These are phyloP conservation scores for Agrochola lychnidis DNA, from an alignment of 2,888 invertebrate genomes.

Conservation along the genomic window DNA sequence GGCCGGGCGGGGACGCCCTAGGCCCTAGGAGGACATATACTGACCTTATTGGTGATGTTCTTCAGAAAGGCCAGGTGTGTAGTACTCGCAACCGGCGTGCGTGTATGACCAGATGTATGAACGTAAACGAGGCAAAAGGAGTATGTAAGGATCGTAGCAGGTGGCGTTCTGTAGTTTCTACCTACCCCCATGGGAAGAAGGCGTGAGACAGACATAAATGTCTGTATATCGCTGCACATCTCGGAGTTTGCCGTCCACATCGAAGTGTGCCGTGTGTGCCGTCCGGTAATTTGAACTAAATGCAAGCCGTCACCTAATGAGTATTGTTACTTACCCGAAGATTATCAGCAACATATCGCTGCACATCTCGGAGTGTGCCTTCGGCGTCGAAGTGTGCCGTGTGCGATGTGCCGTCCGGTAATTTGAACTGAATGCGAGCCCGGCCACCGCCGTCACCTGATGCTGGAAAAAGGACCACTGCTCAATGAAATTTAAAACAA, in stretches of 20 bases:
- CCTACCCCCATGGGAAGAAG: too few relatives aligned
- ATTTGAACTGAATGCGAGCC: constrained; percentile 95
- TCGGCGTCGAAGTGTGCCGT: constrained; percentile 93
- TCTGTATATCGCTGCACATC: constrained; percentile 89
- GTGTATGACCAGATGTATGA: too few relatives aligned
- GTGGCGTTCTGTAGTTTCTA: too few relatives aligned
- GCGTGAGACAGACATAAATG: too few relatives aligned
- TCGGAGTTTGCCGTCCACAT: constrained; percentile 93
- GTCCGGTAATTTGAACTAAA: constrained; percentile 97
- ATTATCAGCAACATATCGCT: constrained; percentile 88
- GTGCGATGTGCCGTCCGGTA: constrained; percentile 95
- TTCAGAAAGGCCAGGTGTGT: too few relatives aligned
- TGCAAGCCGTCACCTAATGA: constrained; percentile 86
- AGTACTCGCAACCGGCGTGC: too few relatives aligned
- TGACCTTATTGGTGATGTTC: too few relatives aligned
- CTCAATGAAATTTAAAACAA: constrained; percentile 19
- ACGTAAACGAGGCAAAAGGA: too few relatives aligned
- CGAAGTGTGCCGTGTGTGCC: too few relatives aligned
- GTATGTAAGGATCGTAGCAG: too few relatives aligned
- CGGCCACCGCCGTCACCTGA: constrained; percentile 74
- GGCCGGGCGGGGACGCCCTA: too few relatives aligned
- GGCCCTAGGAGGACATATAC: too few relatives aligned
- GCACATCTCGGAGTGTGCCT: constrained; percentile 91
- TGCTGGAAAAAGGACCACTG: constrained; percentile 62
- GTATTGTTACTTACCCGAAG: constrained; percentile 76